Evolutionary conservation across 2,888 invertebrate genomes (phyloP), one percentile per base, ranked within the genome.

Genomic region (Oxycera nigricornis): DNA sequence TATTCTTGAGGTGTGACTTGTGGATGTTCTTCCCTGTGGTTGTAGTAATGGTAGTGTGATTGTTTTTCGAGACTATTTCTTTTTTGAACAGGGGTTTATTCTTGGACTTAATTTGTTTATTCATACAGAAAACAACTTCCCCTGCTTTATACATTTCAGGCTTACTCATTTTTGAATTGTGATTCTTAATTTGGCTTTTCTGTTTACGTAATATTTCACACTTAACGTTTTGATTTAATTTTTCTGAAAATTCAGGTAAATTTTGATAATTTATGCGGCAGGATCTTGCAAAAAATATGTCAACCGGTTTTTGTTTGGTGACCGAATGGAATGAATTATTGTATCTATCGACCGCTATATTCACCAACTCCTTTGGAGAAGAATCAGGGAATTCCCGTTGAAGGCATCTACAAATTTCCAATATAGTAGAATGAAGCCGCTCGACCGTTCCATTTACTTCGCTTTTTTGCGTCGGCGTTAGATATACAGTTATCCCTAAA

Each of bases 251-350:
- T 24, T 57, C 24, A 9, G 24, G 7, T 22, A 74, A 28, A 50
- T 74, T 55, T 55, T 74, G 74, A 39, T 35, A 74, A 30, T 74
- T 74, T 6, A 70, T 39, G 2, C 57, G 24, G 11, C 52, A 57
- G 0, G 57, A 31, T 20, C 76, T 67, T 17, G 77, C 76, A 11
- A 78, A 76, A 67, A 78, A 76, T 31, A 77, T 57, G 17, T 78
- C 78, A 1, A 31, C 30, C 0, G 77, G 77, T 65, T 73, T 78
- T 17, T 24, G 28, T 9, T 73, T 73, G 0, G 74, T 78, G 0
- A 78, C 77, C 0, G 78, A 78, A 11, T 78, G 77, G 9, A 78
- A 50, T 0, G 77, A 65, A 57, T 76, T 79, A 35, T 78, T 79
- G 20, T 78, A n/a, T n/a, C n/a, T n/a, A n/a, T n/a, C n/a, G n/a